Evolutionary conservation across 2,797 vertebrate species (phyloP).

Genomic region (Melanotaenia pygmaea): DNA sequence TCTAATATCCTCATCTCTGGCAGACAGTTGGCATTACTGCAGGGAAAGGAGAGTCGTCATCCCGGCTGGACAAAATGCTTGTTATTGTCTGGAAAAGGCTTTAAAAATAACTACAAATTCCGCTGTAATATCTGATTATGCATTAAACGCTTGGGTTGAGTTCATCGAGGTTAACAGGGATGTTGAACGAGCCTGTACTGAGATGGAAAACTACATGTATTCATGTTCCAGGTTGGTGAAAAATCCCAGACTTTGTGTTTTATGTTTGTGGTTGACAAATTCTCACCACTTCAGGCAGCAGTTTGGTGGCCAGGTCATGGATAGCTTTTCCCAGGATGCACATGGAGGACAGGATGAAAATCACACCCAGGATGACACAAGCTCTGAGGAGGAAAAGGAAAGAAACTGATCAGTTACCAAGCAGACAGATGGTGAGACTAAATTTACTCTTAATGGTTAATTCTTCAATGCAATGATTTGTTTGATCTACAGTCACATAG

Average conservation of each 20-base stretch:
- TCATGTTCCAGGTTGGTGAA: neutral
- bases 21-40: constrained; percentile 8
- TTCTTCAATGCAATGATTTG: no score
- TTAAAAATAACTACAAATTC: constrained; percentile 43
- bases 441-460: neutral
- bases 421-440: neutral
- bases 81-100: constrained; percentile 20
- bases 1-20: constrained; percentile 43
- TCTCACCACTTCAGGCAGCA: constrained; percentile 98
- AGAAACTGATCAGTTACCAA: neutral
- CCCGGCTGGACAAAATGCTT: neutral
- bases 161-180: neutral
- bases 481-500: no score
- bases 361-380: constrained; percentile 92
- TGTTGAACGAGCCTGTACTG: neutral
- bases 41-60: constrained; percentile 1
- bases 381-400: constrained; percentile 81
- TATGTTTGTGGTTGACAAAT: neutral
- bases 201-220: neutral
- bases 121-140: constrained; percentile 50
- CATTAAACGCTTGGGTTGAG: constrained; percentile 23
- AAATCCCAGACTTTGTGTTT: neutral
- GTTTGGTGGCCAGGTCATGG: constrained; percentile 92
- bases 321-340: constrained; percentile 97
- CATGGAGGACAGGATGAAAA: constrained; percentile 95